phyloP scores from a whole-genome alignment of 2,888 invertebrate species.

The Eupeodes latifasciatus region DNA sequence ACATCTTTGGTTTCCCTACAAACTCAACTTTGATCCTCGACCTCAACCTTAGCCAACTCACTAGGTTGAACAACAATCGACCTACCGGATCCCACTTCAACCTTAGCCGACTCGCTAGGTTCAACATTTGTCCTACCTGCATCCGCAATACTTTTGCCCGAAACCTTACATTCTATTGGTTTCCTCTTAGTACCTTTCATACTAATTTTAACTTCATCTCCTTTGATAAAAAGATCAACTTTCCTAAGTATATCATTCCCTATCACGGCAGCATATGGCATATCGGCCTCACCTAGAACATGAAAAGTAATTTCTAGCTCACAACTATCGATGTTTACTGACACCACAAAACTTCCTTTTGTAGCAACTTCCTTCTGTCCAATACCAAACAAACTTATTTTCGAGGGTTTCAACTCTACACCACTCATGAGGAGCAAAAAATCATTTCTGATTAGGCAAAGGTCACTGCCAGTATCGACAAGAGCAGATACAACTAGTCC shows the following conservation, averaged over 20 bases:
- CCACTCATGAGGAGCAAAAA: neutral
- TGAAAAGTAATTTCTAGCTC: too few species aligned
- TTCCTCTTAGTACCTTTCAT: neutral
- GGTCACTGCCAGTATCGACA: neutral
- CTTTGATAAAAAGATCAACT: neutral
- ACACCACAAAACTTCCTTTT: neutral
- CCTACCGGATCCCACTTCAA: too few species aligned
- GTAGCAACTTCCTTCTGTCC: neutral
- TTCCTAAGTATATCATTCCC: neutral
- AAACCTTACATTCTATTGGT: too few species aligned
- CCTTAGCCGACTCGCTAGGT: too few species aligned
- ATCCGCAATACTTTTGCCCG: too few species aligned
- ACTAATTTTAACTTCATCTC: neutral
- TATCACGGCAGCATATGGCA: slow-evolving; percentile 5
- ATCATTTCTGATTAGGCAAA: neutral
- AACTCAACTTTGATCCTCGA: too few species aligned
- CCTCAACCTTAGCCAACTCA: too few species aligned
- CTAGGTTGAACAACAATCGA: too few species aligned
- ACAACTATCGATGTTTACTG: too few species aligned
- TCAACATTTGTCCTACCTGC: too few species aligned
- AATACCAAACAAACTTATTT: neutral
- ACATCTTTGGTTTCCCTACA: too few species aligned
- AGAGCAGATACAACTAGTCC: neutral
- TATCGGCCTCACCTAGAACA: neutral
- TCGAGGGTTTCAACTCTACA: neutral